Evolutionary conservation across 92 coral and sea anemone genomes (phyloP).

Genomic region (Porites divaricata): DNA sequence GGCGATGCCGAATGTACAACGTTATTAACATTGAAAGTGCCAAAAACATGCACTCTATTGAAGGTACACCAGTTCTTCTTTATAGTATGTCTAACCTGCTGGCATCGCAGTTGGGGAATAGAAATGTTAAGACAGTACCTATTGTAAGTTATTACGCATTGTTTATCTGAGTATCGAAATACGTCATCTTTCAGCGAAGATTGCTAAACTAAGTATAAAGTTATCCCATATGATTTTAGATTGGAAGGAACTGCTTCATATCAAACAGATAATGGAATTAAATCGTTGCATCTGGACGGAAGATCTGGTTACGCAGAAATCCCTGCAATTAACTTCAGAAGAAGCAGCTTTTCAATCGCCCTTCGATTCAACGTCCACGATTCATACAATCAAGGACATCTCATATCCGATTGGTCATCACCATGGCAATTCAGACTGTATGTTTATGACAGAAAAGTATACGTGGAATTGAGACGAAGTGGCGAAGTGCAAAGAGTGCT

Average conservation of each 20-base stretch:
- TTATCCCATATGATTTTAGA: neutral
- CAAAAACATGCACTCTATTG: too few relatives aligned
- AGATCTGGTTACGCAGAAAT: constrained; percentile 45
- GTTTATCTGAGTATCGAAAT: too few relatives aligned
- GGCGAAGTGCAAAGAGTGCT: constrained; percentile 12
- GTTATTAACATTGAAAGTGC: too few relatives aligned
- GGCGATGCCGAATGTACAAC: neutral
- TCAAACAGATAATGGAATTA: constrained; percentile 24
- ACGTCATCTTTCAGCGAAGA: too few relatives aligned
- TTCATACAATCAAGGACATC: constrained; percentile 4
- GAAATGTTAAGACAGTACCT: too few relatives aligned
- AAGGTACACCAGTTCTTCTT: too few relatives aligned
- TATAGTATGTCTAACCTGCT: too few relatives aligned
- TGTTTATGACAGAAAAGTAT: constrained; percentile 3
- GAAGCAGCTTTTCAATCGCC: constrained; percentile 45
- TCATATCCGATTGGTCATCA: constrained; percentile 65
- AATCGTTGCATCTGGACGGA: constrained; percentile 52
- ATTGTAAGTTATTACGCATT: too few relatives aligned
- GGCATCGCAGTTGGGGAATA: too few relatives aligned
- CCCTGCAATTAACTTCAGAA: constrained; percentile 49
- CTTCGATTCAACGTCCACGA: constrained; percentile 54
- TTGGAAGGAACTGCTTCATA: constrained; percentile 36
- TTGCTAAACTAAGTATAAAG: too few relatives aligned
- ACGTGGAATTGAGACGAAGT: constrained; percentile 7
- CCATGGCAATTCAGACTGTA: constrained; percentile 62